A percentile compares a stretch with the other conserved stretches of the same genome.
These are phyloP conservation scores for Xestia c-nigrum DNA, from an alignment of 2,888 invertebrate genomes.

Conservation along the genomic window DNA sequence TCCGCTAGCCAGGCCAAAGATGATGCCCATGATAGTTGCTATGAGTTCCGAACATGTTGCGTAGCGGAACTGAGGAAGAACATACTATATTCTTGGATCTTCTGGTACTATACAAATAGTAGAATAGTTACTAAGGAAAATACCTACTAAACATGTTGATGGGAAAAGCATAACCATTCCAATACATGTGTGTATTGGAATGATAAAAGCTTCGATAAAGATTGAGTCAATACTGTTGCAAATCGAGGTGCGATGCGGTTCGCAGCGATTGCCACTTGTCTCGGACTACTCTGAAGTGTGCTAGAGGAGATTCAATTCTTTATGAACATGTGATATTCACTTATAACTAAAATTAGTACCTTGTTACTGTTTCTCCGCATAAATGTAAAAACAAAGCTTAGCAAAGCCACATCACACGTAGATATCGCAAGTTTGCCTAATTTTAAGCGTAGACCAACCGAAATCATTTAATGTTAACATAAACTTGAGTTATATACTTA, in stretches of 20 bases:
- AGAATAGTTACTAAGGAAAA: background rate
- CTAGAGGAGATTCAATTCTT: background rate
- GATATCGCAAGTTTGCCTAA: background rate
- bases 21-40: constrained; percentile 78
- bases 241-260: background rate
- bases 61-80: constrained; percentile 79
- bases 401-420: background rate
- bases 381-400: background rate
- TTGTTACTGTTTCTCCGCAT: background rate
- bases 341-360: background rate
- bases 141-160: background rate
- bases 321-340: background rate
- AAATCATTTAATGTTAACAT: background rate
- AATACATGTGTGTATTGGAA: background rate
- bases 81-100: no score
- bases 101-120: background rate
- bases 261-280: background rate
- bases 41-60: constrained; percentile 81
- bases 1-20: constrained; percentile 83
- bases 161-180: background rate
- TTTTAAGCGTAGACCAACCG: background rate
- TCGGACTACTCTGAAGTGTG: background rate
- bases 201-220: background rate
- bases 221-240: background rate
- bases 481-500: constrained; percentile 53